Base-by-base conservation (phyloP, 92 coral and sea anemone genomes). In the Nematostella vectensis region DNA sequence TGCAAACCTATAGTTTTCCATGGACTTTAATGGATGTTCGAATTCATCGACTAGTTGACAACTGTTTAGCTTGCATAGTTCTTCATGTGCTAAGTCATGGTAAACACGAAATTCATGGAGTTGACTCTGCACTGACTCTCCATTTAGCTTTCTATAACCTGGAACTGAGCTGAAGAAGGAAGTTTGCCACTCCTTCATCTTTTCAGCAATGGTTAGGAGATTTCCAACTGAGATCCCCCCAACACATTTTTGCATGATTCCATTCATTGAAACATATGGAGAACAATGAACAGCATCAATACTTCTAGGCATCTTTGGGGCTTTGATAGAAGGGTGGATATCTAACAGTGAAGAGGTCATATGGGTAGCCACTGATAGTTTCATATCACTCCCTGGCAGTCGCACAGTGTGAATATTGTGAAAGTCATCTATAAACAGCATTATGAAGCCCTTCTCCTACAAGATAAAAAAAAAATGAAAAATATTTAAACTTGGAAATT, bases 351-450 rank as follows among this genome's bases (percentile, higher is more conserved):
- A 39, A 3, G 80, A 58, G 26, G 73, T 65, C 80, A 74, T 63
- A 48, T 74, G 80, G 45, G 74, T 74, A 4, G 80, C 74, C 28
- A 28, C 38, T 31, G 74, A 74, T 31, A 74, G 80, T 61, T 74
- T 74, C 60, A 65, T 30, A 52, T 52, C 59, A 11, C 29, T 49
- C 23, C 57, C 75, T 24, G 76, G 68, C 24, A 57, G 67, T 8
- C 72, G 48, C 15, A 71, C 55, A 9, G 79, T 78, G 47, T 71
- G 79, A 11, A 71, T 71, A 33, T 64, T 58, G 39, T 63, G 79
- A 39, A 77, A 67, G 55, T 67, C 81, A 67, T 74, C 70, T 9
- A 68, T 20, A 26, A 68, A 40, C 11, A 58, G 36, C 8, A 68
- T 27, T 6, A 68, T 58, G 50, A 59, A 50, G 27, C 30, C 36